Base-by-base conservation (phyloP, 2,113 vertebrate genomes). In the Corythoichthys haematopterus region DNA sequence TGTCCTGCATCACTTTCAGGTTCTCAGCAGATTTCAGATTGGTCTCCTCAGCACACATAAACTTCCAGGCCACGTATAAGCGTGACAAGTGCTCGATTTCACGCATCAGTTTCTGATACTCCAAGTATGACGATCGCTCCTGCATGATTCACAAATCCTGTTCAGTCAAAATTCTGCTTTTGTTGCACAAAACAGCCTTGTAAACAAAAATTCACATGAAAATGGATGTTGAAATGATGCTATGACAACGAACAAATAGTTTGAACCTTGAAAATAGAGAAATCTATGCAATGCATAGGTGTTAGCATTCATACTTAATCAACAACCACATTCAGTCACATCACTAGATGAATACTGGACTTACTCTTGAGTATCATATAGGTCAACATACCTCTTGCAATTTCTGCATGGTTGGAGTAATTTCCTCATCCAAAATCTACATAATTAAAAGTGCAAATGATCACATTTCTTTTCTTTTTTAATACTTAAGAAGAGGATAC, bases 391-490 rank as follows among this genome's bases (percentile, higher is more conserved):
- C 97, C 94, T 98, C 91, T 88, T 91, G 97, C 62, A 99, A 86
- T 85, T 97, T 96, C 48, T 93, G 85, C 89, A 98, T 92, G 8
- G 93, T 93, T 79, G 97, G 97, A 70, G 89, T 94, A 80, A 99
- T 98, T 83, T 98, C 96, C 72, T 99, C 97, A 74, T 93, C 76
- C 76, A 99, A 84, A 81, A 96, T 85, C 97, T 98, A 37, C 82
- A 78, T 87, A 68, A 64, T 73, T 16, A 74, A 63, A 36, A 37
- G 56, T 38, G 40, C 2, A 14, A 33, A 62, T 57, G 38, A 58
- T 47, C 2, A 20, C 52, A n/a, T 55, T 0, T 71, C 20, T 0
- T 15, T 45, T 14, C 1, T 57, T 28, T 28, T 28, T 28, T 55
- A 28, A 11, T 33, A 28, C n/a, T 28, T 55, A 4, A 11, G 20